Base-by-base conservation (phyloP, 2,113 vertebrate genomes). In the Mesocricetus auratus region DNA sequence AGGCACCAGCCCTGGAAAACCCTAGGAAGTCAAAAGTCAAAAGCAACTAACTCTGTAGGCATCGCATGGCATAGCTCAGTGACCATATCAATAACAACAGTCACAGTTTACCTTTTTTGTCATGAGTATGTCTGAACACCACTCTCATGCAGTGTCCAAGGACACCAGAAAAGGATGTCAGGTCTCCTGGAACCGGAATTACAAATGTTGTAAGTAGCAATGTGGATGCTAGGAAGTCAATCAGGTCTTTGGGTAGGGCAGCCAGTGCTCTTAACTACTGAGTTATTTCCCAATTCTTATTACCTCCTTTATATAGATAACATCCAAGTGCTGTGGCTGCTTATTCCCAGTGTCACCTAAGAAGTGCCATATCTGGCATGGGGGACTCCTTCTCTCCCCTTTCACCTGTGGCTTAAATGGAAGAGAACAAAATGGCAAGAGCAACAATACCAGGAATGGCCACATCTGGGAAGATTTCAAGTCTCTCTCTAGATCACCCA, bases 401-500 rank as follows among this genome's bases (percentile, higher is more conserved):
- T 69, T 24, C 9, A 36, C 33, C 56, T 53, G 58, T 26, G 5
- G 24, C 21, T 21, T 31, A 5, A 19, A 47, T 79, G 33, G 1
- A 31, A 42, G 45, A n/a, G 19, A 81, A 81, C 19, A 81, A 82
- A 58, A 58, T 58, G 39, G 4, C 1, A 11, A 22, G 39, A 66
- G 26, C 33, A 7, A 1, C 39, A 31, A 16, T 1, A 36, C 0
- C 16, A 47, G 10, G 13, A 11, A 87, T 50, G 31, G 11, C 22
- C 7, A 11, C 21, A 9, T 24, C 33, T 24, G 33, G 86, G 66
- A 50, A 15, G 1, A 53, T 6, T 15, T 47, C 53, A 58, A 71
- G 42, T 86, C 12, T 39, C 19, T 73, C 64, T 66, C 10, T 50
- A 3, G 42, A n/a, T 19, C 60, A 92, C 1, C 36, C 31, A 13